A percentile compares a stretch with the other conserved stretches of the same genome.
phyloP scores from a whole-genome alignment of 1,140 invertebrate species.

The Gryon sp. region DNA sequence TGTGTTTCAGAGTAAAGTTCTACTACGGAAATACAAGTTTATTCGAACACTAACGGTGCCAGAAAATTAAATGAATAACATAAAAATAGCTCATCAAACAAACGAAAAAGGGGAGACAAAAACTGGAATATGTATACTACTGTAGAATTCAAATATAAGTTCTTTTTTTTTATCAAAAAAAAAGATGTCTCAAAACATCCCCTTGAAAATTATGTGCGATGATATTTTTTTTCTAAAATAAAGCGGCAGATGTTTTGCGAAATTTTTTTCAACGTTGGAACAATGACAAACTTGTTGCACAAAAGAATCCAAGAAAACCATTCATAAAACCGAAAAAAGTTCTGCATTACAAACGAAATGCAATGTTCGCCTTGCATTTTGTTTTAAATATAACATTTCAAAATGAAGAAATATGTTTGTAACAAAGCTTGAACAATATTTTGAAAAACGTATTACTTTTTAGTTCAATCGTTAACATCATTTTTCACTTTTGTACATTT shows the following conservation, averaged over 20 bases:
- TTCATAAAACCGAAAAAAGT: neutral
- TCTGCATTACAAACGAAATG: neutral
- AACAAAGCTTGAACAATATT: neutral
- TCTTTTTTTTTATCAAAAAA: no score
- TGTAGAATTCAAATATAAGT: no score
- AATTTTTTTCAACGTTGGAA: conserved; percentile 28
- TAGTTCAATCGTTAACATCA: no score
- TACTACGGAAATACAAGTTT: conserved; percentile 3
- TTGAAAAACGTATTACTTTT: no score
- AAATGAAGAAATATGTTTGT: neutral
- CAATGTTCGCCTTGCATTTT: no score
- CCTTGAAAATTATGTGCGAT: neutral
- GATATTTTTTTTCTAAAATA: conserved; percentile 8
- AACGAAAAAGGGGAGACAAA: no score
- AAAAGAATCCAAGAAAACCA: neutral
- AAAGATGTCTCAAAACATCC: neutral
- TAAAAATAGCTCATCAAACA: no score
- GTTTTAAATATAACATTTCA: neutral
- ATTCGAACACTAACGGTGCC: neutral
- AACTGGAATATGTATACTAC: no score
- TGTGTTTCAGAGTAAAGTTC: neutral
- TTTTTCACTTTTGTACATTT: no score
- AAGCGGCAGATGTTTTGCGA: neutral
- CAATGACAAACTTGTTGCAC: conserved; percentile 75
- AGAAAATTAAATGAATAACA: neutral